Evolutionary conservation across 1,140 invertebrate genomes (phyloP).

Genomic region (Drosophila erecta): DNA sequence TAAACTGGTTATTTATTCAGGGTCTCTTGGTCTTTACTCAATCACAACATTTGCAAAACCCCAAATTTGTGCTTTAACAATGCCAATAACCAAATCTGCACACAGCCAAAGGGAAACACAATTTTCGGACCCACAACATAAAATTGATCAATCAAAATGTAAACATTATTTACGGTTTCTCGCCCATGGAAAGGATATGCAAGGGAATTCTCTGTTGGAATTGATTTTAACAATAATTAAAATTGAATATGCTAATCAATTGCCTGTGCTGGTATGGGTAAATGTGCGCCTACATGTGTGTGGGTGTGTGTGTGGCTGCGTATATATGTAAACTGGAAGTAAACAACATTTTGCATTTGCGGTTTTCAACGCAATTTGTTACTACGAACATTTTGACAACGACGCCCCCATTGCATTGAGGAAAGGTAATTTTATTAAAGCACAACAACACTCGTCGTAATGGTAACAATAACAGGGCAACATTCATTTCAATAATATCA

Average conservation of each 20-base stretch:
- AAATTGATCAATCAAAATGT: conserved; percentile 59
- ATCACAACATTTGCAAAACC: conserved; percentile 30
- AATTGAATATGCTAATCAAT: conserved; percentile 67
- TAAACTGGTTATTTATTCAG: conserved; percentile 10
- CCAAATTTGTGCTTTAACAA: conserved; percentile 6
- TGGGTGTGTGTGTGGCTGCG: conserved; percentile 1
- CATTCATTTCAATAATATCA: conserved; percentile 60
- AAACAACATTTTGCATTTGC: conserved; percentile 62
- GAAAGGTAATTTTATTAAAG: conserved; percentile 63
- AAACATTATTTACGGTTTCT: conserved; percentile 60
- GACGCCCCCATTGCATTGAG: conserved; percentile 15
- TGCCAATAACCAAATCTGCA: conserved; percentile 28
- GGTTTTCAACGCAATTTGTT: conserved; percentile 61
- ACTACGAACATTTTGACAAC: conserved; percentile 42
- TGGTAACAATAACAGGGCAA: conserved; percentile 35
- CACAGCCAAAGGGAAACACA: conserved; percentile 24
- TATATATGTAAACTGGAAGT: conserved; percentile 15
- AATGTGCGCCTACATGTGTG: neutral
- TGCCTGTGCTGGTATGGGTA: conserved; percentile 18
- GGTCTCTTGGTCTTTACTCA: neutral
- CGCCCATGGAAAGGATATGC: conserved; percentile 27
- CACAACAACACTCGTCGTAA: conserved; percentile 32
- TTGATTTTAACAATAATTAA: conserved; percentile 59
- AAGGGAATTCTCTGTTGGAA: conserved; percentile 38
- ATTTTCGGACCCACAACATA: conserved; percentile 36